These are phyloP conservation scores for Cataglyphis albicans DNA, from an alignment of 2,888 invertebrate species.

Conservation along the genomic window DNA sequence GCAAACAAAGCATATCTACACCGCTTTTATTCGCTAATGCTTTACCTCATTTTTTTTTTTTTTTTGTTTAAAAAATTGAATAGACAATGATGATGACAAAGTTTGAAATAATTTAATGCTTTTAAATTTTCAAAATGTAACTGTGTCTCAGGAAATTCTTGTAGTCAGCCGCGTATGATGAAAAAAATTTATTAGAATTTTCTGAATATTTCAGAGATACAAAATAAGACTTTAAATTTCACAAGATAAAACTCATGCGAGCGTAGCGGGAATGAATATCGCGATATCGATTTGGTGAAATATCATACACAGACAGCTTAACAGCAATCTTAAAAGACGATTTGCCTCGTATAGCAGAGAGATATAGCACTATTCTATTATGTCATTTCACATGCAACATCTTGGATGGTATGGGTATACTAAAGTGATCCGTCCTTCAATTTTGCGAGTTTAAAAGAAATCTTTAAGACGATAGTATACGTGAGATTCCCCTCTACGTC, in stretches of 20 bases:
- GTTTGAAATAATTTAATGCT: background rate
- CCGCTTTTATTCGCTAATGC: background rate
- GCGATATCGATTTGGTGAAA: background rate
- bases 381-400: background rate
- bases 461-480: slow-evolving; percentile 23
- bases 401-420: background rate
- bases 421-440: background rate
- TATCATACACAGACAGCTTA: background rate
- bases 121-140: background rate
- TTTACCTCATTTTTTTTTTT: background rate
- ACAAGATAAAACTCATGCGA: background rate
- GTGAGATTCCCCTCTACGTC: background rate
- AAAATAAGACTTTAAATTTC: background rate
- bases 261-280: background rate
- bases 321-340: background rate
- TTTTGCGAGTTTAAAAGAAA: slow-evolving; percentile 42
- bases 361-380: background rate
- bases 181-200: background rate
- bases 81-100: background rate
- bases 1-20: background rate
- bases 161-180: background rate
- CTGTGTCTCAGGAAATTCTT: background rate
- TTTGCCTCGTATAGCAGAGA: background rate
- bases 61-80: background rate
- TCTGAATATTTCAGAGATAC: background rate